Evolutionary conservation across 2,113 vertebrate genomes (phyloP).

Genomic region (Thermophis baileyi): DNA sequence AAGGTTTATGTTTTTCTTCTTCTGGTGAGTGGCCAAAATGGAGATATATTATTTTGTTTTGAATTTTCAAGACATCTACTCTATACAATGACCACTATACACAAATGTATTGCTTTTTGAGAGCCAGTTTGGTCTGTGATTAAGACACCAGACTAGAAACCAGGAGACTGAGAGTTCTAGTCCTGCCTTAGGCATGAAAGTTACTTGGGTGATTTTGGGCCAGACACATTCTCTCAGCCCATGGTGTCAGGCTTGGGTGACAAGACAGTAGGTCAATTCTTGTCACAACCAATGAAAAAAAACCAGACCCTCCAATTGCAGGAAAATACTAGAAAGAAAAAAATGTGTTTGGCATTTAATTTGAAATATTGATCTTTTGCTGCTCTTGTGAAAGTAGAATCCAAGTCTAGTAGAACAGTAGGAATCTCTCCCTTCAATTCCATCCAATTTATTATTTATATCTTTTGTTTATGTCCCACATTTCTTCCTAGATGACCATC

Average conservation of each 20-base stretch:
- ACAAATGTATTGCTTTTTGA: not conserved
- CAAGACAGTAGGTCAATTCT: not conserved
- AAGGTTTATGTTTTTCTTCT: not conserved
- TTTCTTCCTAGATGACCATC: not conserved
- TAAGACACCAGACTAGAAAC: not conserved
- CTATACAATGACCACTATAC: fast-evolving
- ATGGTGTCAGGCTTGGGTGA: not conserved
- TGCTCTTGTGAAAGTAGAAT: not conserved
- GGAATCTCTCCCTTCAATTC: not conserved
- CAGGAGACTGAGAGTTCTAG: not conserved
- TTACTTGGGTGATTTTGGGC: not conserved
- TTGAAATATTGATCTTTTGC: not conserved
- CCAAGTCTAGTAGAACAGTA: not conserved
- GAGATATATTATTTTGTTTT: not conserved
- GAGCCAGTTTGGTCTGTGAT: not conserved
- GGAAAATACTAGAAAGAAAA: too few species aligned
- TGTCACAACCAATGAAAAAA: not conserved
- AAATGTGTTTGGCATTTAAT: not conserved
- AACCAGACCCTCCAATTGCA: too few species aligned
- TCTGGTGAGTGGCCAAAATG: not conserved
- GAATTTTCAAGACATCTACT: not conserved
- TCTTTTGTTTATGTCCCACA: not conserved
- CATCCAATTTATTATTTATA: not conserved
- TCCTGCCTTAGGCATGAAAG: not conserved
- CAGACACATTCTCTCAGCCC: not conserved